Evolutionary conservation across 2,113 vertebrate species (phyloP).

Genomic region (Hipposideros armiger): DNA sequence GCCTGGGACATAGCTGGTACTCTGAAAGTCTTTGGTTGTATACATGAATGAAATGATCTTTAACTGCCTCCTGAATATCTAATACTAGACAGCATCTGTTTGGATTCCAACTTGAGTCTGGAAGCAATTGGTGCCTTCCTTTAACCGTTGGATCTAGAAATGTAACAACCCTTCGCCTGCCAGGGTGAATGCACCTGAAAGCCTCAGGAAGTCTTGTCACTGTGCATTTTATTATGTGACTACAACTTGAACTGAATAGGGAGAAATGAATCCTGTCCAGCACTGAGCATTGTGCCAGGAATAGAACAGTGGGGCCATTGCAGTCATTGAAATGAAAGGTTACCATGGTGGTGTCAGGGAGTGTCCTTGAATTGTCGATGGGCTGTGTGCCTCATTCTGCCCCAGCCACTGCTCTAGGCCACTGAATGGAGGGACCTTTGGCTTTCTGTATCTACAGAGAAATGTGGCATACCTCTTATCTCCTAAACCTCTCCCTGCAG

Average conservation of each 20-base stretch:
- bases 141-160: conserved; percentile 43
- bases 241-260: conserved; percentile 66
- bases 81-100: conserved; percentile 11
- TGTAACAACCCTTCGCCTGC: neutral
- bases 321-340: conserved; percentile 14
- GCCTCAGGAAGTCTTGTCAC: conserved; percentile 72
- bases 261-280: conserved; percentile 64
- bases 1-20: neutral
- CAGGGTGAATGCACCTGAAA: conserved; percentile 50
- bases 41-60: conserved; percentile 35
- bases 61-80: conserved; percentile 11
- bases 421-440: neutral
- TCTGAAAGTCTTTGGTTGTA: neutral
- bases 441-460: neutral
- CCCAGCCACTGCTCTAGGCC: neutral
- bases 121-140: conserved; percentile 41
- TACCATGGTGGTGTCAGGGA: neutral
- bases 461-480: no score
- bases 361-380: neutral
- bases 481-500: neutral
- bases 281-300: neutral
- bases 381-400: neutral
- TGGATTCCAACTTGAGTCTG: neutral
- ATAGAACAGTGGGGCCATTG: conserved; percentile 52
- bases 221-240: conserved; percentile 72